Evolutionary conservation across 2,113 vertebrate species (phyloP), one percentile per base, ranked within the genome.

Genomic region (Corythaixoides concolor): DNA sequence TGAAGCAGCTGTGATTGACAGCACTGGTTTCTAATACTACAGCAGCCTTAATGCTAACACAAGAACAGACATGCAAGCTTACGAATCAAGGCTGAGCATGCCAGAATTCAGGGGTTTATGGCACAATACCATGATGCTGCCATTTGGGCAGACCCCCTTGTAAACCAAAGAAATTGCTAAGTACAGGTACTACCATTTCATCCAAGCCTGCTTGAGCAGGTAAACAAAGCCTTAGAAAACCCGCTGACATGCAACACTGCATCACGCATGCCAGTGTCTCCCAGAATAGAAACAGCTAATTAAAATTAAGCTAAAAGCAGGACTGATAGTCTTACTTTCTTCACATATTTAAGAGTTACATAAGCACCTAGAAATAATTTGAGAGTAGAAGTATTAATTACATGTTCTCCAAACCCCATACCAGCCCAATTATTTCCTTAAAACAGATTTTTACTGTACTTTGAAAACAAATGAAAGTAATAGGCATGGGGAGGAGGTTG

Each of bases 221-320:
- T 16, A 56, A 92, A 87, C 24, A 88, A 85, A 85, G 58, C 41
- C 32, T 78, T 2, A 59, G 32, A 59, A 88, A 91, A 53, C 35
- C 45, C 45, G 56, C 52, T 12, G 49, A 32, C 15, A 11, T 2
- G 10, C 15, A 74, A 39, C 26, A 22, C 16, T 66, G 64, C 58
- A 64, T 80, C 37, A 49, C 19, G 21, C 17, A 45, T 9, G 13
- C 22, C 68, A 50, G 13, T 28, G 64, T 17, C 53, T 87, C 89
- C 69, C 56, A 78, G 78, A 95, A 88, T 11, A 96, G 83, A 95
- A 94, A 62, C 27, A 89, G 66, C 50, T 93, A 87, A 94, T 94
- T 88, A 90, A 69, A 89, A 89, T 93, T 66, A 85, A 95, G 50
- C 13, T 75, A 88, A 95, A 90, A 89, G 41, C 24, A 95, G 52